Percentiles rank a stretch among this genome's conserved stretches.
Conservation (phyloP, 2,888 invertebrate genomes). For the Iphiclides podalirius region DNA sequence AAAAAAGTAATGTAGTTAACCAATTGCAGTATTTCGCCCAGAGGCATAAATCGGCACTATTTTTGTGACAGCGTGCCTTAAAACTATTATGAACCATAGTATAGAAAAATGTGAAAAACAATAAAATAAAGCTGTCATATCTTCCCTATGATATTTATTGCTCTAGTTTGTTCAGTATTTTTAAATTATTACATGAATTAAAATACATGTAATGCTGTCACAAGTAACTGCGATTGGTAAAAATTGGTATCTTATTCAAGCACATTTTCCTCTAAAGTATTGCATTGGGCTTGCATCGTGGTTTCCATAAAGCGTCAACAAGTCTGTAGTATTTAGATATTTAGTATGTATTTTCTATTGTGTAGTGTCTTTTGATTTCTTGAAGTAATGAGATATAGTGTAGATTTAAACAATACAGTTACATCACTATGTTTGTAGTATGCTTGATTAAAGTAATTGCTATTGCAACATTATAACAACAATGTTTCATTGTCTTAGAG, state of each 20-base stretch:
- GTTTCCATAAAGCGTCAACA: conserved; percentile 37
- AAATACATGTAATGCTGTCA: conserved; percentile 11
- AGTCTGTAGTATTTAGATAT: conserved; percentile 42
- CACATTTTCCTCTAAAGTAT: conserved; percentile 28
- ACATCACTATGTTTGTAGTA: conserved; percentile 10
- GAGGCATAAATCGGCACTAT: background rate
- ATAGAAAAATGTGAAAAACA: conserved; percentile 1
- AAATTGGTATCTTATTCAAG: conserved; percentile 8
- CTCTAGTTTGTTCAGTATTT: conserved; percentile 9
- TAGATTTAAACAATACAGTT: no score
- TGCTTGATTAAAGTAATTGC: conserved; percentile 12
- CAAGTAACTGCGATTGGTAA: conserved; percentile 1
- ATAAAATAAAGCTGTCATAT: background rate
- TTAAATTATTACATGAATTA: conserved; percentile 1
- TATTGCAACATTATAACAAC: conserved; percentile 6
- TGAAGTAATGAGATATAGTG: conserved; percentile 10
- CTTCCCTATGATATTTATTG: conserved; percentile 13
- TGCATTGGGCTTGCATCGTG: conserved; percentile 37
- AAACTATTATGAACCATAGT: conserved; percentile 15
- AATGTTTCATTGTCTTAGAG: conserved; percentile 18
- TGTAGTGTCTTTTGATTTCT: conserved; percentile 29
- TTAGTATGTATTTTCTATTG: conserved; percentile 36
- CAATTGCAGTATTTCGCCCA: background rate
- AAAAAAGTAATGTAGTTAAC: background rate
- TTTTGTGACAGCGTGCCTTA: conserved; percentile 5